Evolutionary conservation across 2,797 vertebrate species (phyloP), one percentile per base, ranked within the genome.

Genomic region (Leptatherina wallacei): DNA sequence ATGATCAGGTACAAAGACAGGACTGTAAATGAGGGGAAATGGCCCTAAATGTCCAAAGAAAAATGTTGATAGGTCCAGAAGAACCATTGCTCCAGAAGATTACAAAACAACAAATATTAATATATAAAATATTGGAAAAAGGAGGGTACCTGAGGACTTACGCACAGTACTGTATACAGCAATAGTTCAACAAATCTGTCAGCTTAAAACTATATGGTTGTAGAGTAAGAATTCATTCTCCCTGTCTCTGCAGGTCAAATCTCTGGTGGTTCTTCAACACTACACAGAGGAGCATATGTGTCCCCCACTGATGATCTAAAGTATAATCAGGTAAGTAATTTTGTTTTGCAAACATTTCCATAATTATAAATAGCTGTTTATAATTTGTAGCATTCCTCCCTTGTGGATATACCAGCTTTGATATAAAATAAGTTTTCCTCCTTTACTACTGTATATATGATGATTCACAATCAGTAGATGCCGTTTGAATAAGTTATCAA

Each of bases 221-320:
- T 38, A 38, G 32, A 60, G 12, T 44, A 65, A 29, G 0, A 56
- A 6, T 62, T 62, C 27, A n/a, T 51, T 57, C 36, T 56, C 38
- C 20, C 1, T 73, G 29, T 85, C 47, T 63, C 80, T 79, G 57
- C 90, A 99, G 98, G 95, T 94, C 97, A 97, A 78, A 96, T 96
- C 87, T 88, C 94, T 1, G 94, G 96, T 85, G 97, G 97, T 79
- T 96, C 97, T 83, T 96, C 97, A 77, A 98, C 97, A 65, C 94
- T 99, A 87, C 98, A 96, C 91, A 96, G 98, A 92, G 98, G 98
- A 93, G 97, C 97, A 0, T 99, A 99, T 35, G 96, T 97, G 91
- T 97, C 97, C 0, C 97, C 98, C 52, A 93, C 95, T 58, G 98
- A 99, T 86, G 97, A 99, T 91, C 95, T 97, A 85, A 99, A 99